phyloP scores from a whole-genome alignment of 2,888 invertebrate species.

The Theretra japonica region DNA sequence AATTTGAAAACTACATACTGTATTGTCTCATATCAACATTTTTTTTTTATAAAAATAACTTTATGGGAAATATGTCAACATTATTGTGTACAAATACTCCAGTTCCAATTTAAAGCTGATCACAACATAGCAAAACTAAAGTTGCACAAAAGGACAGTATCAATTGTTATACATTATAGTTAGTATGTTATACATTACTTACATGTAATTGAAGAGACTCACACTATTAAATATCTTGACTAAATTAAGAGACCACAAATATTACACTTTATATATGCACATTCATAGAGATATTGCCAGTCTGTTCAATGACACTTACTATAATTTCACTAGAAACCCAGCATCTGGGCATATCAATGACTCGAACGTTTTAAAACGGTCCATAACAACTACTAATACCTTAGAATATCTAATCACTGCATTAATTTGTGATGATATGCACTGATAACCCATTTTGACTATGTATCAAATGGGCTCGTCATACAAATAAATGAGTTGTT shows the following conservation, averaged over 20 bases:
- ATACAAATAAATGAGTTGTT: slow-evolving; percentile 68
- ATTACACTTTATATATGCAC: slow-evolving; percentile 82
- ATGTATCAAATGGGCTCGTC: slow-evolving; percentile 68
- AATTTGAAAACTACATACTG: slow-evolving; percentile 74
- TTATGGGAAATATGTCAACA: slow-evolving; percentile 74
- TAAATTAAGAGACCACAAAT: slow-evolving; percentile 83
- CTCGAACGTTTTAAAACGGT: slow-evolving; percentile 80
- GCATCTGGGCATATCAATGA: slow-evolving; percentile 80
- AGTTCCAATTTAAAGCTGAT: slow-evolving; percentile 82
- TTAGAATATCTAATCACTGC: slow-evolving; percentile 84
- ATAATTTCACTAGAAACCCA: slow-evolving; percentile 83
- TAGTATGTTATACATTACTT: slow-evolving; percentile 79
- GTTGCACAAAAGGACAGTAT: slow-evolving; percentile 81
- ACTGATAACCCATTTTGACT: slow-evolving; percentile 80
- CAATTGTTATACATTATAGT: slow-evolving; percentile 68
- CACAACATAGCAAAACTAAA: slow-evolving; percentile 82
- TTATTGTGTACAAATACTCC: slow-evolving; percentile 79
- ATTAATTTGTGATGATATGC: slow-evolving; percentile 84
- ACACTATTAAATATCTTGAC: slow-evolving; percentile 84
- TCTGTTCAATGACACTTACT: slow-evolving; percentile 81
- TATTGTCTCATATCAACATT: slow-evolving; percentile 82
- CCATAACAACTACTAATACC: slow-evolving; percentile 84
- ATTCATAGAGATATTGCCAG: slow-evolving; percentile 83
- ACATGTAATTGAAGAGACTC: slow-evolving; percentile 81
- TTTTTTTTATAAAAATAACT: slow-evolving; percentile 80